Conservation (phyloP, 2,888 invertebrate genomes). For the Sarcophaga rosellei region DNA sequence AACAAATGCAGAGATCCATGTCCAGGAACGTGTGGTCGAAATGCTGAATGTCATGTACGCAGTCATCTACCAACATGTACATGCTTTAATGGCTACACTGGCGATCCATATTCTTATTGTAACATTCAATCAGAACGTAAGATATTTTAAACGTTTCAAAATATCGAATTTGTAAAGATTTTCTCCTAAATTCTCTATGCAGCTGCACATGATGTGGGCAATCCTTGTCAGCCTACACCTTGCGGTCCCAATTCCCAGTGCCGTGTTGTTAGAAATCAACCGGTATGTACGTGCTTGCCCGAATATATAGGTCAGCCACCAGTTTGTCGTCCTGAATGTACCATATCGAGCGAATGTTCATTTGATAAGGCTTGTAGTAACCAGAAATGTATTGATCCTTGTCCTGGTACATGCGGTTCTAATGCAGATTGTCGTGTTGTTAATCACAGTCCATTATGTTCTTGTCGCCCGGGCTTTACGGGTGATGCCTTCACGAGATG, state of each 20-base stretch:
- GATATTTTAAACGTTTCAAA: conserved; percentile 68
- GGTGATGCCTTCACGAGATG: conserved; percentile 87
- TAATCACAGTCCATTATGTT: conserved; percentile 88
- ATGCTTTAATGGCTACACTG: conserved; percentile 87
- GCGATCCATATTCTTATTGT: conserved; percentile 89
- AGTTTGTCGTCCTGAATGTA: conserved; percentile 90
- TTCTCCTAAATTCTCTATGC: neutral
- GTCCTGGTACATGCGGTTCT: conserved; percentile 88
- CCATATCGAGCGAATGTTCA: conserved; percentile 86
- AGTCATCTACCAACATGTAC: conserved; percentile 87
- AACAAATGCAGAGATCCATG: conserved; percentile 90
- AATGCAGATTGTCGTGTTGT: conserved; percentile 83
- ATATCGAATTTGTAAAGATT: neutral
- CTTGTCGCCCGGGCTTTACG: conserved; percentile 85
- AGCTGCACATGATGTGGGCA: conserved; percentile 78
- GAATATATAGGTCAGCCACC: conserved; percentile 86
- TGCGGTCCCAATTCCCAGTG: conserved; percentile 87
- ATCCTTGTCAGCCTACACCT: conserved; percentile 84
- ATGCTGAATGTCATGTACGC: conserved; percentile 88
- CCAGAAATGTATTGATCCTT: conserved; percentile 87
- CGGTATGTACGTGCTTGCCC: conserved; percentile 84
- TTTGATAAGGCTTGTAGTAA: conserved; percentile 85
- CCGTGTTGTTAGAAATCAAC: conserved; percentile 82
- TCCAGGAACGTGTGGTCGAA: conserved; percentile 88
- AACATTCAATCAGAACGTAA: conserved; percentile 82